Base-by-base conservation (phyloP, 2,113 vertebrate species). In the Aleadryas rufinucha region DNA sequence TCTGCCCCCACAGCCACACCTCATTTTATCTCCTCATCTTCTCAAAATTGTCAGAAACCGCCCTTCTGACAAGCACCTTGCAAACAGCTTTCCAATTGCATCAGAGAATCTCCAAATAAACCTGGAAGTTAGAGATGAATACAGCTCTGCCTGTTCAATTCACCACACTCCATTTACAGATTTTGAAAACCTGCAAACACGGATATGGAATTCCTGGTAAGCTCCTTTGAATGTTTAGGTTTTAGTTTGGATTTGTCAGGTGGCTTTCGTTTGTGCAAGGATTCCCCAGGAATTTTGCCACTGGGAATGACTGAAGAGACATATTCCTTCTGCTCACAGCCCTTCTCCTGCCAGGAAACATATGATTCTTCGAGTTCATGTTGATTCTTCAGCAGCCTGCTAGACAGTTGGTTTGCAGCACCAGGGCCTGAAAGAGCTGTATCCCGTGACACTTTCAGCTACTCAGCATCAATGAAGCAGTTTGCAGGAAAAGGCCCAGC, bases 11-110 rank as follows among this genome's bases (percentile, higher is more conserved):
- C 70, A 87, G 35, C 31, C 49, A 22, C 47, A 68, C 22, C 72
- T 94, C 60, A 68, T 50, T 89, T 96, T 92, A 84, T 54, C 92
- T 90, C 37, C n/a, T 84, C 47, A 87, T 92, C 90, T 87, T 70
- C 49, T 64, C 56, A 65, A 57, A 90, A 68, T 37, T 47, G 39
- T 22, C 64, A 84, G 27, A 90, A 93, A 52, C 42, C 4, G 8
- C 42, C 47, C 20, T 57, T 39, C 53, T 50, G 37, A 53, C 16
- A 61, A 75, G 44, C 54, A 80, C 15, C 57, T 68, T 63, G 42
- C 31, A 87, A 93, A 83, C 33, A 85, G 41, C 57, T 93, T 75
- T 82, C 44, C n/a, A 31, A 5, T 13, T 89, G 74, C 59, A 83
- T 19, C 84, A 82, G 53, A 72, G 37, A 86, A 39, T 11, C 63